Percentiles rank a stretch among this genome's conserved stretches.
Evolutionary conservation across 2,888 invertebrate genomes (phyloP).

Genomic region (Diarsia rubi): DNA sequence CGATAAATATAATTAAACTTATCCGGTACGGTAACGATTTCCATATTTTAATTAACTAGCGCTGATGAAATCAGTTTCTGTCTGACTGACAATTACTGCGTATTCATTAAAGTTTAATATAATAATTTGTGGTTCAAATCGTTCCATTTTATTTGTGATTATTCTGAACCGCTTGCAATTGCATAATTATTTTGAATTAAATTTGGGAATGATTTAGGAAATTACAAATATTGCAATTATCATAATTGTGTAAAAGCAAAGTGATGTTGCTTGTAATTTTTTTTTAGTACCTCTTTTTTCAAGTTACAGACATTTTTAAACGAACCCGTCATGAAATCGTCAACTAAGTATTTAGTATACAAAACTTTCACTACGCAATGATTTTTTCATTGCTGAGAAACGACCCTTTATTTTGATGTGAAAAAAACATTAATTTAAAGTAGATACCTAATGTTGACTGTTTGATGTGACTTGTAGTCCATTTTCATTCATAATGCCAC

Average conservation of each 20-base stretch:
- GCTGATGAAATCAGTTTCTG: slow-evolving; percentile 33
- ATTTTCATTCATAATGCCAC: background rate
- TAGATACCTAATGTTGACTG: too few species aligned
- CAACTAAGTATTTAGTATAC: background rate
- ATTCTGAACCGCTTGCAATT: background rate
- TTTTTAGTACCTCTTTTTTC: background rate
- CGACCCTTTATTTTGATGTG: too few species aligned
- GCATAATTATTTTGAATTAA: background rate
- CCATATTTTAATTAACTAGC: slow-evolving; percentile 36
- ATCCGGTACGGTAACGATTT: slow-evolving; percentile 24
- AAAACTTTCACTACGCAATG: too few species aligned
- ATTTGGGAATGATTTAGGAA: background rate
- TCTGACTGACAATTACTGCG: slow-evolving; percentile 12
- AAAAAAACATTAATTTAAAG: too few species aligned
- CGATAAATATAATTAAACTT: slow-evolving; percentile 24
- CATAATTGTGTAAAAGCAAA: background rate
- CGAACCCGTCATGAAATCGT: background rate
- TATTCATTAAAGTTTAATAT: slow-evolving; percentile 15
- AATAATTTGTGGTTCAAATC: background rate
- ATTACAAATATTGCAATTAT: background rate
- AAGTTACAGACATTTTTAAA: background rate
- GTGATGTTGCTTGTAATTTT: background rate
- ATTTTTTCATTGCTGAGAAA: too few species aligned
- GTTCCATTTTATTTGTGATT: slow-evolving; percentile 9
- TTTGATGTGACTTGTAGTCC: too few species aligned